Evolutionary conservation across 2,113 vertebrate species (phyloP), one percentile per base, ranked within the genome.

Genomic region (Semnopithecus entellus): DNA sequence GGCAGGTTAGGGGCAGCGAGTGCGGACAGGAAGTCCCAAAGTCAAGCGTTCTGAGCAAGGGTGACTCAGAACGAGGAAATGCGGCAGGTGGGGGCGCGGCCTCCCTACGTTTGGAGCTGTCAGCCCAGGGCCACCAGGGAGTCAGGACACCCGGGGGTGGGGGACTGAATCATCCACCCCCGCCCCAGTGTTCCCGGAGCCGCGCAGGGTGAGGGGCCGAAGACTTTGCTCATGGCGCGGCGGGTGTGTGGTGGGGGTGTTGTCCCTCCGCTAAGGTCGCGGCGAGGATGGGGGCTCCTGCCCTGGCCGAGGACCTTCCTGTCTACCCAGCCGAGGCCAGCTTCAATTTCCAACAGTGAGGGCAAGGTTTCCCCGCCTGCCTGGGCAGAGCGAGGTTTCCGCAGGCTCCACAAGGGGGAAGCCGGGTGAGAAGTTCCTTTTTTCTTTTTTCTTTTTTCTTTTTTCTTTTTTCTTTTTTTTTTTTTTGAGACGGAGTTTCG

Each of bases 11-110:
- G 43, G n/a, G 89, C 89, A 12, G 3, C 23, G 70, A 61, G 38
- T 32, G 88, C 50, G 80, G 95, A 94, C 98, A 96, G 98, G 97
- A 98, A 98, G 96, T 97, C 90, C 91, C 92, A 72, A 95, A 96
- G 96, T 78, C 96, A 40, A 92, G 96, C 57, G 91, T 81, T 94
- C 92, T 94, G 96, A 86, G 92, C 82, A 75, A 97, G 96, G 82
- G 95, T 98, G 98, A 98, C 95, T 98, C 97, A 98, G 97, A 94
- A 81, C 52, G 32, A 82, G 97, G 96, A 94, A 97, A 98, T 89
- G 96, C 52, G 38, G 97, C 97, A 96, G 97, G 97, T 98, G 97
- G 98, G 96, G 97, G 93, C 89, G 98, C 97, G 96, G 98, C 68
- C 87, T 73, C 40, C 27, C 40, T 20, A 95, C 91, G 96, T 96